Evolutionary conservation across 2,888 invertebrate genomes (phyloP).

Genomic region (Pterostichus madidus): DNA sequence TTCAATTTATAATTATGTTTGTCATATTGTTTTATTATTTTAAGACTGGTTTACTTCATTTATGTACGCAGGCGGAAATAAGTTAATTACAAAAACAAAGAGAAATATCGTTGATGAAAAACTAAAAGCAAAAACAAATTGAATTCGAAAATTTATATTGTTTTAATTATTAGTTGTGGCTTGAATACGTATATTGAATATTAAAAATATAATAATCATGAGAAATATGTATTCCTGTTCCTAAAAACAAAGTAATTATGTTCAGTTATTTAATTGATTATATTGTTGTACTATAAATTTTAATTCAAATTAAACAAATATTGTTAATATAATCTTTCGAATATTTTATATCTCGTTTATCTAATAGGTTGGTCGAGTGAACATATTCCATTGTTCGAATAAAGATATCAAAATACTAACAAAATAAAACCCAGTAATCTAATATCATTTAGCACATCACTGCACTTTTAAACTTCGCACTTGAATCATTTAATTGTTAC

Average conservation of each 20-base stretch:
- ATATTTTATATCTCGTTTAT: neutral
- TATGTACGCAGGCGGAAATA: neutral
- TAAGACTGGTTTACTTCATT: neutral
- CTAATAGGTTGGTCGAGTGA: neutral
- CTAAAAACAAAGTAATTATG: no score
- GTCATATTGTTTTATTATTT: neutral
- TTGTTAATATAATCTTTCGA: no score
- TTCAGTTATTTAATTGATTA: no score
- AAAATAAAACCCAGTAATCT: neutral
- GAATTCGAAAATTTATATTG: no score
- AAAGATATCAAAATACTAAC: slow-evolving; percentile 15
- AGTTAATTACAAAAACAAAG: neutral
- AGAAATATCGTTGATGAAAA: no score
- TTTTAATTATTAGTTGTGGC: no score
- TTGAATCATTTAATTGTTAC: neutral
- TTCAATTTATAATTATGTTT: neutral
- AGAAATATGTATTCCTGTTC: no score
- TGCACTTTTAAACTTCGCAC: neutral
- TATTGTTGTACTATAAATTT: no score
- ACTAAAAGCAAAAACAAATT: no score
- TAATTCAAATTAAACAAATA: no score
- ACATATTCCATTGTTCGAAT: neutral
- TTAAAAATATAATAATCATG: no score
- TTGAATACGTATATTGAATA: no score
- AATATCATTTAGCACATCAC: neutral